Percentiles rank a stretch among this genome's conserved stretches.
phyloP scores from a whole-genome alignment of 2,888 invertebrate species.

The Andrena camellia region DNA sequence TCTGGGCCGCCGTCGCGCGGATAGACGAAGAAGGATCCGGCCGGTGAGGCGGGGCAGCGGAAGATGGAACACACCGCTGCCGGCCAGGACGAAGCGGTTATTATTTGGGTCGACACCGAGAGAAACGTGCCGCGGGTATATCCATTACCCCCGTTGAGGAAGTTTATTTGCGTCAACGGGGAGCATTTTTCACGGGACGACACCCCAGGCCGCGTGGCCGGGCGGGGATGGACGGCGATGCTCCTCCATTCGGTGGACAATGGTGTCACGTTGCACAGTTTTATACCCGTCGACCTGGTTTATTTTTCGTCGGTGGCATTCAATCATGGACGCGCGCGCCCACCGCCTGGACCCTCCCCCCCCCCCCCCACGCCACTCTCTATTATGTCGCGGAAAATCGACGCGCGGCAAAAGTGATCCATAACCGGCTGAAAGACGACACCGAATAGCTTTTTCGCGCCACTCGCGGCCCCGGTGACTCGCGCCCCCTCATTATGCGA shows the following conservation, averaged over 20 bases:
- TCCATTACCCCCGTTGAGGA: conserved; percentile 73
- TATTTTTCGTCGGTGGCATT: conserved; percentile 64
- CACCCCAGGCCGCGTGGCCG: conserved; percentile 13
- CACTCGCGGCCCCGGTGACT: not conserved
- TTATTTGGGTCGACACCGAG: conserved; percentile 46
- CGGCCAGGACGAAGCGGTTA: conserved; percentile 26
- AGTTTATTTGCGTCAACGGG: conserved; percentile 74
- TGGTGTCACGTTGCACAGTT: conserved; percentile 72
- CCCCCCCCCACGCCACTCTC: not conserved
- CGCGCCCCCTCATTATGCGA: conserved; percentile 33
- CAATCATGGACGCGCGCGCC: conserved; percentile 54
- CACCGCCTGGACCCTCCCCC: not conserved
- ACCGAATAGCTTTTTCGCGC: conserved; percentile 29
- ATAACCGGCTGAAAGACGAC: conserved; percentile 51
- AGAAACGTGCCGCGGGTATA: conserved; percentile 55
- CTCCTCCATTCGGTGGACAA: conserved; percentile 68
- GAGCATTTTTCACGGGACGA: conserved; percentile 70
- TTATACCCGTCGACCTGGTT: conserved; percentile 60
- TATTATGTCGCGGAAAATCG: conserved; percentile 58
- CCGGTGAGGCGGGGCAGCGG: not conserved
- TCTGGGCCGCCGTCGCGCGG: not conserved
- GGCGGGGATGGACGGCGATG: conserved; percentile 44
- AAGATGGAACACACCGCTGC: not conserved
- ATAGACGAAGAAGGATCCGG: not conserved
- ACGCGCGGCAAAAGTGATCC: conserved; percentile 49